Base-by-base conservation (phyloP, 1,140 invertebrate genomes). In the Zaprionus ghesquierei region DNA sequence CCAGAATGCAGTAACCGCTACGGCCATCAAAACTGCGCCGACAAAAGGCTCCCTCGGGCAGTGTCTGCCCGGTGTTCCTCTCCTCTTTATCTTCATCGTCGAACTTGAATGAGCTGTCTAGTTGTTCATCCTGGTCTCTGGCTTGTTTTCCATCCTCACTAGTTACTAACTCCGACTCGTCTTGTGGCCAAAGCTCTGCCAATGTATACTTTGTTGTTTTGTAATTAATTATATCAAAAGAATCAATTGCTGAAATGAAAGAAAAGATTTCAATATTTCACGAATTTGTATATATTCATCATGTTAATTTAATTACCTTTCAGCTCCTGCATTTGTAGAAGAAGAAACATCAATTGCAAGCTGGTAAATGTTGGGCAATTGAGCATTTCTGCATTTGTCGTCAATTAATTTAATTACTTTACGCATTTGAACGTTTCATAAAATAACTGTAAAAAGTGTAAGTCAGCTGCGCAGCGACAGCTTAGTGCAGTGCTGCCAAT, bases 1-100 rank as follows among this genome's bases (percentile, higher is more conserved):
- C 89, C 33, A 92, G 55, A 18, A 92, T 87, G 63, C 90, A 92
- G 54, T 91, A 91, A 18, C 90, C 90, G 51, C 81, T 85, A 9
- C 89, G 73, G 6, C 82, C 82, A 69, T 92, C 90, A 53, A 92
- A 91, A 41, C 81, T 89, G n/a, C 90, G 81, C 3, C 85, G 75
- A 35, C 90, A 92, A 38, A 91, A 91, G 31, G 87, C 56, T 3
- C 90, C 90, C 18, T 91, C 90, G 1, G 60, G 65, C 2, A 73
- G 59, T 23, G 38, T 33, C 2, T 56, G 55, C 6, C 33, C 8
- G 15, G 41, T 15, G 8, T 66, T 29, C 12, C 12, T 38, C 8
- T 15, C 23, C 6, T 15, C 25, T 13, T 69, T 77, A 3, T 27
- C 31, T 1, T 77, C 77, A 35, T 73, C 53, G 46, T 66, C 85